phyloP scores from a whole-genome alignment of 2,888 invertebrate genomes.

The Byasa hedistus region DNA sequence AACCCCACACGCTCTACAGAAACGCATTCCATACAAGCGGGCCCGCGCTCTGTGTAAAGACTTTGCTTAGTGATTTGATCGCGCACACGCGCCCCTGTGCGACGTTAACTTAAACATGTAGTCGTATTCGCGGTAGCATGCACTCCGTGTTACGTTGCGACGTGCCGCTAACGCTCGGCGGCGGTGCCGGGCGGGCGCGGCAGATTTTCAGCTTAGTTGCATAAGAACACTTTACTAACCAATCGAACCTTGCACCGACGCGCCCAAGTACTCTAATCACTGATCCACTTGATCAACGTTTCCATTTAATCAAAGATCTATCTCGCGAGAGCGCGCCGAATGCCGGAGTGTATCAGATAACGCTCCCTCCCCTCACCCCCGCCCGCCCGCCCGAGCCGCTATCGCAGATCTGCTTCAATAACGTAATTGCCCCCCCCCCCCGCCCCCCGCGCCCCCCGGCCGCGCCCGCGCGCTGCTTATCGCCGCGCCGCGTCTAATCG shows the following conservation, averaged over 20 bases:
- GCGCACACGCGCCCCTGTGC: no score
- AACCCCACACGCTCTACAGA: slow-evolving; percentile 12
- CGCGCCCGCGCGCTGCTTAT: slow-evolving; percentile 22
- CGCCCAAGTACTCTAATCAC: not conserved
- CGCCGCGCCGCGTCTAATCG: slow-evolving; percentile 32
- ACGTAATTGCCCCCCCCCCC: slow-evolving; percentile 39
- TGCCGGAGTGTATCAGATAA: slow-evolving; percentile 13
- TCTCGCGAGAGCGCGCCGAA: not conserved
- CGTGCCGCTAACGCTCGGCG: no score
- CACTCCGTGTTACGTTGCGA: no score
- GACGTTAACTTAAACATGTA: no score
- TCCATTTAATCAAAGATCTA: slow-evolving; percentile 9
- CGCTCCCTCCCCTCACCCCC: not conserved
- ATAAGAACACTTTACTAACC: no score
- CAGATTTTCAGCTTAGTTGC: no score
- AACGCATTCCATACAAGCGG: slow-evolving; percentile 1
- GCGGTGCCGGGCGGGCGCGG: no score
- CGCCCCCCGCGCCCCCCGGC: slow-evolving; percentile 21
- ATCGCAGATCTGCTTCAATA: slow-evolving; percentile 33
- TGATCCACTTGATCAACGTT: not conserved
- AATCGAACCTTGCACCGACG: no score
- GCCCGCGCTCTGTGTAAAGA: no score
- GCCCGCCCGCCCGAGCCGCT: slow-evolving; percentile 5
- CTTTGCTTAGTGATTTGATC: no score
- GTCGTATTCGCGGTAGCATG: no score